Percentiles rank a stretch among this genome's conserved stretches.
phyloP scores from a whole-genome alignment of 2,797 vertebrate species.

The Luscinia megarhynchos region DNA sequence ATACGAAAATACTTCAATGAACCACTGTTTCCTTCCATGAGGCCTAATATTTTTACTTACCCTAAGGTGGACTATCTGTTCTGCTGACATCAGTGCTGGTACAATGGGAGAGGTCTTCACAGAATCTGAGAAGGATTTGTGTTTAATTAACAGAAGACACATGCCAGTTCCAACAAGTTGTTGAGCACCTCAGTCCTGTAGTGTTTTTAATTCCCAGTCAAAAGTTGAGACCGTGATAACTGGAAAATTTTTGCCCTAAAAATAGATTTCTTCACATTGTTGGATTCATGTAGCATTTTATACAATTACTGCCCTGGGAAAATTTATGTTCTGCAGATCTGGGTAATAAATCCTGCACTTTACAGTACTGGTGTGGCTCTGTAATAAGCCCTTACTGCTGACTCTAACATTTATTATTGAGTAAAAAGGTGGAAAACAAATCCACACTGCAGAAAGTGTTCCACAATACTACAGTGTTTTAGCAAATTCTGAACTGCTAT shows the following conservation, averaged over 20 bases:
- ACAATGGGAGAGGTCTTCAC: neutral
- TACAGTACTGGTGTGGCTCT: slow-evolving; percentile 1
- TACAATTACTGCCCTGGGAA: slow-evolving; percentile 33
- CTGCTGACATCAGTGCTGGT: neutral
- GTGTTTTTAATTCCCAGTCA: neutral
- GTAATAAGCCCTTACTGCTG: neutral
- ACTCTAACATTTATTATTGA: slow-evolving; percentile 15
- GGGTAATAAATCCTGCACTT: slow-evolving; percentile 35
- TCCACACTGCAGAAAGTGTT: slow-evolving; percentile 4
- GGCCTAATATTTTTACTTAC: neutral
- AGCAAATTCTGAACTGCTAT: slow-evolving; percentile 4
- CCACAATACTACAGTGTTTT: neutral
- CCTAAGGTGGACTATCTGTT: neutral
- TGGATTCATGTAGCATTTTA: slow-evolving; percentile 34
- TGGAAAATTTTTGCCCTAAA: slow-evolving; percentile 1
- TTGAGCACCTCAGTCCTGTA: neutral
- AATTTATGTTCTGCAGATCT: slow-evolving; percentile 38
- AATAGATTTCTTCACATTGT: slow-evolving; percentile 7
- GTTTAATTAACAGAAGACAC: neutral
- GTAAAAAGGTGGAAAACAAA: slow-evolving; percentile 41
- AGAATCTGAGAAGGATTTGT: neutral
- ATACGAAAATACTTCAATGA: neutral
- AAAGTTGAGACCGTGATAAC: neutral
- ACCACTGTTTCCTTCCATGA: neutral
- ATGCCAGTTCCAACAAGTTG: neutral